Base-by-base conservation (phyloP, 2,113 vertebrate genomes). In the Erinaceus europaeus region DNA sequence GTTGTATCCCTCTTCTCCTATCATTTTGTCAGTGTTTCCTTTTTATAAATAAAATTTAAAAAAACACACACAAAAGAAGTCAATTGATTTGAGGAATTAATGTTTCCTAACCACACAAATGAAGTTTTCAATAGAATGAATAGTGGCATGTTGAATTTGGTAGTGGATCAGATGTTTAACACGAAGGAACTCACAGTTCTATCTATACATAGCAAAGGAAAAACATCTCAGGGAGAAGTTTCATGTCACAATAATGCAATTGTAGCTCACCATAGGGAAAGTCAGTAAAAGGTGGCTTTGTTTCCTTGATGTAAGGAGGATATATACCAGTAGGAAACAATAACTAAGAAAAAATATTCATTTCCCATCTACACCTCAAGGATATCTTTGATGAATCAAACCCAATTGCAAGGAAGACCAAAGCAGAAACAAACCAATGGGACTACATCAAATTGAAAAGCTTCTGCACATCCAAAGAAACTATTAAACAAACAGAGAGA, bases 141-240 rank as follows among this genome's bases (percentile, higher is more conserved):
- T 61, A 40, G 14, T 40, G 11, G 13, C 14, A 44, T 55, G 3
- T 65, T 88, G 17, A 72, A 42, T 67, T 50, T 67, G 50, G 67
- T 36, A 59, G 20, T 72, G 21, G 25, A 71, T 79, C 61, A 83
- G 46, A 76, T 48, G 11, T 52, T 20, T 48, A 65, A 78, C 14
- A 20, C 69, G 25, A 92, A 88, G 79, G 11, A 65, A 86, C 71
- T 90, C 59, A 79, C 42, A 87, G 29, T 81, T 81, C 6, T 27
- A 72, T 75, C 67, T 74, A 21, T 34, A 5, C 29, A 61, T 69
- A 82, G 9, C 20, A 72, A 84, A 89, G 67, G 21, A 72, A 62
- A 84, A 50, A 9, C 17, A 42, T 50, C 83, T 90, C 9, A 55
- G 50, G 32, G 27, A 55, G 52, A 90, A 79, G 23, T 32, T 78